A percentile compares a stretch with the other conserved stretches of the same genome.
phyloP scores from a whole-genome alignment of 1,140 invertebrate species.

The Eumaeus atala region DNA sequence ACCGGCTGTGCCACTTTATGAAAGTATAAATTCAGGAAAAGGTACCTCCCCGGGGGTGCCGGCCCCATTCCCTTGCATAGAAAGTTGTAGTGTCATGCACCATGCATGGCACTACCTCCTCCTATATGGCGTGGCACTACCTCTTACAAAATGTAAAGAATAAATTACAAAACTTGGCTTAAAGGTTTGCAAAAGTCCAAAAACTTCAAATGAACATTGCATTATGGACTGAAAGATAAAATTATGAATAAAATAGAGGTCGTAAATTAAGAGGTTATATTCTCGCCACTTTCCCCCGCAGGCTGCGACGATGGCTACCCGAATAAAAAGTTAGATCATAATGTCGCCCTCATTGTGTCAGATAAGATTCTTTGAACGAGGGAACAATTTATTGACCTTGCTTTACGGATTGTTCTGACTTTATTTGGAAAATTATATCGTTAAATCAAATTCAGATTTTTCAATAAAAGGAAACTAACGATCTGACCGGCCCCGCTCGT shows the following conservation, averaged over 20 bases:
- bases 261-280: constrained; percentile 4
- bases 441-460: too few species aligned
- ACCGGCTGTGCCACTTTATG: too few species aligned
- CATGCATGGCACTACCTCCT: too few species aligned
- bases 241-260: neutral
- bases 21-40: too few species aligned
- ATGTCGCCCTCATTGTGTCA: neutral
- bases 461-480: too few species aligned
- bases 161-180: neutral
- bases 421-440: neutral
- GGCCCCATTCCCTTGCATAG: too few species aligned
- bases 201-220: neutral
- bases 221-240: neutral
- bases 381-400: constrained; percentile 8
- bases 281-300: neutral
- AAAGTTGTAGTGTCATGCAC: too few species aligned
- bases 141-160: too few species aligned
- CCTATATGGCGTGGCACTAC: too few species aligned
- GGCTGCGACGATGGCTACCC: neutral
- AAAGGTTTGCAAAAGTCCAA: neutral
- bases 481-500: too few species aligned
- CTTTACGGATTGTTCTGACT: neutral
- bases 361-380: neutral
- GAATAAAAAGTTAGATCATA: constrained; percentile 10
- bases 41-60: too few species aligned